These are phyloP conservation scores for Paratilapia polleni DNA, from an alignment of 2,113 vertebrate species.

Conservation along the genomic window DNA sequence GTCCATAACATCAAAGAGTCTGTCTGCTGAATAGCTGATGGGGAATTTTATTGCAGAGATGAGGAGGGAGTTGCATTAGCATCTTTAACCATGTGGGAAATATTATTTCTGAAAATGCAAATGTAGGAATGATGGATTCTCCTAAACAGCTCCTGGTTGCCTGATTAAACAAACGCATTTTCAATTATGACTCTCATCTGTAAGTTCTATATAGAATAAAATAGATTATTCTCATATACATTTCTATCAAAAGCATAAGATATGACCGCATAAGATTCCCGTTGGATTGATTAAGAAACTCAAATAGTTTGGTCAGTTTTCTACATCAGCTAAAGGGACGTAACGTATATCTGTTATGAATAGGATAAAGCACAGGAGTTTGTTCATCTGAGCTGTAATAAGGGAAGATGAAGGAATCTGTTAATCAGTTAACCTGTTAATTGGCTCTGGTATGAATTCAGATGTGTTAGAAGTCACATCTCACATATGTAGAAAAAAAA, in stretches of 20 bases:
- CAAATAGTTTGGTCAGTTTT: background rate
- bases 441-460: slow-evolving; percentile 19
- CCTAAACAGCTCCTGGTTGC: background rate
- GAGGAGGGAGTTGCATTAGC: background rate
- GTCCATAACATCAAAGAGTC: slow-evolving; percentile 8
- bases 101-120: slow-evolving; percentile 44
- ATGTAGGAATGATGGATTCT: slow-evolving; percentile 29
- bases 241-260: no score
- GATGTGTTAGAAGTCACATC: slow-evolving; percentile 33
- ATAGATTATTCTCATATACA: no score
- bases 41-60: background rate
- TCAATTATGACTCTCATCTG: background rate
- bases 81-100: slow-evolving; percentile 39
- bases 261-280: no score
- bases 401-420: background rate
- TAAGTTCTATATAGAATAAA: background rate
- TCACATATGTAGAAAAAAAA: background rate
- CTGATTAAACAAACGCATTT: background rate
- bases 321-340: background rate
- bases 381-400: background rate
- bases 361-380: background rate
- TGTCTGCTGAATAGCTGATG: slow-evolving; percentile 1
- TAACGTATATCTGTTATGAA: fast-evolving
- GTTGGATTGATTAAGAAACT: no score
- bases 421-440: slow-evolving; percentile 42